Evolutionary conservation across 2,113 vertebrate species (phyloP).

Genomic region (Tachysurus vachellii): DNA sequence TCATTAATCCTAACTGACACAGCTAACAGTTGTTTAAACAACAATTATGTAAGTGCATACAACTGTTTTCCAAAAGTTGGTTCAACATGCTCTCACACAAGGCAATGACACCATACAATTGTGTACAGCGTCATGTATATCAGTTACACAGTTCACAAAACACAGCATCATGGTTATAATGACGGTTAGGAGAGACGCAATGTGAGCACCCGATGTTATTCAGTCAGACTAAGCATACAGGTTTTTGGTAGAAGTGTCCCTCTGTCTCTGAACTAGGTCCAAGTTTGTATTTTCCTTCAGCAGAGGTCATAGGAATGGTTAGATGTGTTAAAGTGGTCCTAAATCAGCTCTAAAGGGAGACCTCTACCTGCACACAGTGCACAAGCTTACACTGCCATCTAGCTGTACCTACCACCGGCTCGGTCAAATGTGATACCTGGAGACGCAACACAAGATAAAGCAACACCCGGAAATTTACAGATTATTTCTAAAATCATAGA

Average conservation of each 20-base stretch:
- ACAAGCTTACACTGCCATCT: slow-evolving; percentile 59
- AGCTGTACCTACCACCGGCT: slow-evolving; percentile 65
- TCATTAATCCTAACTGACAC: not conserved
- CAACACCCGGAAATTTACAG: slow-evolving; percentile 38
- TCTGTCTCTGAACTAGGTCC: not conserved
- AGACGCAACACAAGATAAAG: slow-evolving; percentile 61
- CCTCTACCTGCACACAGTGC: slow-evolving; percentile 32
- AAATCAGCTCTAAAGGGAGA: slow-evolving; percentile 6
- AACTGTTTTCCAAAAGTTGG: not conserved
- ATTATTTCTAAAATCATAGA: slow-evolving; percentile 2
- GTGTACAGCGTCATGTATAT: not conserved
- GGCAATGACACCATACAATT: too few relatives aligned
- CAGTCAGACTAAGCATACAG: not conserved
- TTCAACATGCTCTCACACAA: slow-evolving; percentile 4
- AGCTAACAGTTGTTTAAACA: not conserved
- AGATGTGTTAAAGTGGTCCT: slow-evolving; percentile 1
- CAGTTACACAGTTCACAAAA: not conserved
- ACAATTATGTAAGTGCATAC: not conserved
- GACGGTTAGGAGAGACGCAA: not conserved
- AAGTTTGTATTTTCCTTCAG: slow-evolving; percentile 6
- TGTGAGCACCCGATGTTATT: not conserved
- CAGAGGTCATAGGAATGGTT: slow-evolving; percentile 35
- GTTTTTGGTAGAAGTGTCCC: slow-evolving; percentile 5
- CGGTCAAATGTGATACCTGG: slow-evolving; percentile 67
- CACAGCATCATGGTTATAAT: not conserved